Conservation (phyloP, 2,888 invertebrate species). For the Sturmia bella region DNA sequence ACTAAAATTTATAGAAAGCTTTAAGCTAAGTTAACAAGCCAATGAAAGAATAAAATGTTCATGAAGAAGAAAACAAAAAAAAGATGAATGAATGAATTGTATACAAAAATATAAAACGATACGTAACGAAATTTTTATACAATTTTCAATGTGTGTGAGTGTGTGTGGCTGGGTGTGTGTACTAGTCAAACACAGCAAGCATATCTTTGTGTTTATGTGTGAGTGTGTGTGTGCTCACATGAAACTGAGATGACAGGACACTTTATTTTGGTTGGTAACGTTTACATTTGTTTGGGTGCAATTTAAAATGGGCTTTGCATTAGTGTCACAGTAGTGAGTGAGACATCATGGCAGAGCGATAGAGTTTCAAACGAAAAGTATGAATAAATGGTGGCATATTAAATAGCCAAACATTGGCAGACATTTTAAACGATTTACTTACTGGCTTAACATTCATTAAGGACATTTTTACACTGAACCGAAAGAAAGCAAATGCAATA, state of each 20-base stretch:
- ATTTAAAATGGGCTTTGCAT: conserved; percentile 18
- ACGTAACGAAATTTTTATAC: conserved; percentile 36
- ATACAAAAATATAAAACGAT: conserved; percentile 52
- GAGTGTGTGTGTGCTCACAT: conserved; percentile 15
- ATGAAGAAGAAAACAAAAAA: background rate
- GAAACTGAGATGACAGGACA: conserved; percentile 61
- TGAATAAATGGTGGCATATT: conserved; percentile 42
- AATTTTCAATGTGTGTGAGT: background rate
- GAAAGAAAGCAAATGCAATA: background rate
- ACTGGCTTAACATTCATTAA: conserved; percentile 37
- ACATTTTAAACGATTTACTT: conserved; percentile 54
- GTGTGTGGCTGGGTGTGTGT: background rate
- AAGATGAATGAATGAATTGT: conserved; percentile 51
- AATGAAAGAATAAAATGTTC: conserved; percentile 56
- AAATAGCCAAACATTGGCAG: conserved; percentile 55
- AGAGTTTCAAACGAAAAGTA: conserved; percentile 8
- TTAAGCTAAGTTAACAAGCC: conserved; percentile 67
- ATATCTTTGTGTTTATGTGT: background rate
- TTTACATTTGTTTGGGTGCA: conserved; percentile 4
- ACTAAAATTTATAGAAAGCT: conserved; percentile 65
- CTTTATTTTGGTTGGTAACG: conserved; percentile 59
- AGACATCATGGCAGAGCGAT: background rate
- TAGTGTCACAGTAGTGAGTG: background rate
- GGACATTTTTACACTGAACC: conserved; percentile 34
- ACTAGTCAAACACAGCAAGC: no score